A percentile compares a stretch with the other conserved stretches of the same genome.
Evolutionary conservation across 2,888 invertebrate genomes (phyloP).

Genomic region (Hydroisotoma schaefferi): DNA sequence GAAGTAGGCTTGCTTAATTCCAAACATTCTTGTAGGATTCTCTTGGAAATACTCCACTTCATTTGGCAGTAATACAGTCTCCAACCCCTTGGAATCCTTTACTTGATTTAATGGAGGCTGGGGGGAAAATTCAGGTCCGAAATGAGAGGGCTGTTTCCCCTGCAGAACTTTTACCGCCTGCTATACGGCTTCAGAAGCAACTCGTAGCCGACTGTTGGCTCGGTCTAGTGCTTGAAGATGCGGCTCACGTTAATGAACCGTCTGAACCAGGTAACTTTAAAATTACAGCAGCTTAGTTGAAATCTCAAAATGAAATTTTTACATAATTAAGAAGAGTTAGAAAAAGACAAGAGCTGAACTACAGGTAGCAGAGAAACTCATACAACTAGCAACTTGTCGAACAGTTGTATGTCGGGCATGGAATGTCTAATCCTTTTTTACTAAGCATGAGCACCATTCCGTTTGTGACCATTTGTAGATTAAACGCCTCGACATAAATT

Average conservation of each 20-base stretch:
- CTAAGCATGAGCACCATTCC: no score
- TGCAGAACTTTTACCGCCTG: slow-evolving; percentile 55
- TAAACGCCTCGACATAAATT: no score
- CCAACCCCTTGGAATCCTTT: slow-evolving; percentile 58
- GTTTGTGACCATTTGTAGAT: no score
- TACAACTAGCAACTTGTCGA: no score
- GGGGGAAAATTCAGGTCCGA: slow-evolving; percentile 54
- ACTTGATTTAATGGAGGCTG: slow-evolving; percentile 56
- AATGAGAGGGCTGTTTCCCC: slow-evolving; percentile 58
- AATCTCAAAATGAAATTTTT: no score
- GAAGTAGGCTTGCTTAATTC: no score
- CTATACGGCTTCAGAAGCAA: slow-evolving; percentile 51
- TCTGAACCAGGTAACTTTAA: slow-evolving; percentile 44
- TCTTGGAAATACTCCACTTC: slow-evolving; percentile 60
- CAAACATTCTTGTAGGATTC: slow-evolving; percentile 53
- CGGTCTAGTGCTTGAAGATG: slow-evolving; percentile 48
- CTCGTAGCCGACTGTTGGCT: slow-evolving; percentile 54
- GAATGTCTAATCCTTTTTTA: no score
- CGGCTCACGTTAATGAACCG: slow-evolving; percentile 47
- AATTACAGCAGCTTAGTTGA: no score
- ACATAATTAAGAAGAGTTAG: no score
- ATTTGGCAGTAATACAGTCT: slow-evolving; percentile 58
- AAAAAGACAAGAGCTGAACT: no score
- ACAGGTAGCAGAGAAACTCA: no score
- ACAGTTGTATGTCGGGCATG: no score